Evolutionary conservation across 2,113 vertebrate species (phyloP), one percentile per base, ranked within the genome.

Genomic region (Rhinolophus sinicus): DNA sequence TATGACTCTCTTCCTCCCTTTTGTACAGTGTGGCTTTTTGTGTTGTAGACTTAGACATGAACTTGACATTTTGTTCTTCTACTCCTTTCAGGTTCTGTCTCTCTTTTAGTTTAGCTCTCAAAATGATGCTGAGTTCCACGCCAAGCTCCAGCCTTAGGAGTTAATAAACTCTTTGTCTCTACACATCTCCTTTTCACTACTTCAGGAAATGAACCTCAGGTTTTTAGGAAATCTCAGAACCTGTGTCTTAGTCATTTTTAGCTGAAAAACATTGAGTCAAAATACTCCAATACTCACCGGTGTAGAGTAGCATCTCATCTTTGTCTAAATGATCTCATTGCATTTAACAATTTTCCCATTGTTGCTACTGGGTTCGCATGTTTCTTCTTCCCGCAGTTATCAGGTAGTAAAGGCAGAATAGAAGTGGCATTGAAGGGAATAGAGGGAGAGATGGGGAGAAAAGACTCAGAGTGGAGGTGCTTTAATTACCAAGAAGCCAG

Each of bases 1-100:
- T 93, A 28, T 97, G 95, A 92, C 95, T 73, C 62, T 81, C 86
- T 89, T 93, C 89, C 93, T 95, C 85, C 18, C 67, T 92, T 90
- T 93, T 88, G 80, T 85, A 50, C 83, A 44, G 22, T 67, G 76
- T n/a, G 60, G 47, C 62, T 90, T 88, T 90, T 83, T 95, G 75
- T 97, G 96, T 83, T 93, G 75, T 28, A 90, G 70, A 52, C 40
- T 88, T 58, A 76, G 62, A 93, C 76, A 26, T 77, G 77, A 97
- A 91, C 70, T 70, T 93, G 82, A 73, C 44, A 33, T 97, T 97
- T 94, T 90, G 38, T 62, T 56, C n/a, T 89, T 89, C 10, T 3
- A 8, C 40, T 73, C 47, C 40, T 90, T 88, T 95, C 47, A 80
- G 56, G 60, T 24, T 81, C 67, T 75, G 44, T 58, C 19, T 90